Conservation (phyloP, 2,797 vertebrate species). For the Anableps anableps region DNA sequence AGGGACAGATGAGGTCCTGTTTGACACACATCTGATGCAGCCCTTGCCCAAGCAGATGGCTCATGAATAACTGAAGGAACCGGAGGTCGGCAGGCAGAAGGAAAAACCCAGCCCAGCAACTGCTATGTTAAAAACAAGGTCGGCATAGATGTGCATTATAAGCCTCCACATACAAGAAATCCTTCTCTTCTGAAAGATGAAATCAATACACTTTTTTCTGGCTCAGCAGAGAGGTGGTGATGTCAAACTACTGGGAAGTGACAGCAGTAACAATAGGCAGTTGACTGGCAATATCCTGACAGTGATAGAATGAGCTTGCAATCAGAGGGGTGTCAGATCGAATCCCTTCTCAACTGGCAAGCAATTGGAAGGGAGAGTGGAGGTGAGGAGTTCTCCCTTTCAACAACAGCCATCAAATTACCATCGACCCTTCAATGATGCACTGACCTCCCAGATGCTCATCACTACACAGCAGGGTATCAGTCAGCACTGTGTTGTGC, state of each 20-base stretch:
- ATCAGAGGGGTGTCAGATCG: conserved; percentile 65
- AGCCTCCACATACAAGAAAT: conserved; percentile 4
- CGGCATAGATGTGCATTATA: conserved; percentile 14
- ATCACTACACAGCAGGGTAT: conserved; percentile 17
- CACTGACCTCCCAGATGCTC: conserved; percentile 50
- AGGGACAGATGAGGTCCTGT: conserved; percentile 75
- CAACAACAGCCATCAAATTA: conserved; percentile 64
- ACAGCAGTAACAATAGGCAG: conserved; percentile 47
- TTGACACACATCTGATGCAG: conserved; percentile 77
- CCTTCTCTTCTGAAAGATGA: neutral
- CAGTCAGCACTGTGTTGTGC: conserved; percentile 28
- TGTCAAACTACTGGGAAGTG: conserved; percentile 40
- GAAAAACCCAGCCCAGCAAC: conserved; percentile 35
- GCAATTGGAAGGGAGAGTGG: conserved; percentile 57
- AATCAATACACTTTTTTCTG: conserved; percentile 28
- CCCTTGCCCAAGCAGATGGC: conserved; percentile 80
- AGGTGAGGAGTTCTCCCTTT: conserved; percentile 61
- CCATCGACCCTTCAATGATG: conserved; percentile 57
- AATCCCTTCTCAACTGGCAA: conserved; percentile 50
- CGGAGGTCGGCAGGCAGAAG: conserved; percentile 65
- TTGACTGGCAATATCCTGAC: conserved; percentile 37
- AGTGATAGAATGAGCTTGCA: conserved; percentile 51
- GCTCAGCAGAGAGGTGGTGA: conserved; percentile 17
- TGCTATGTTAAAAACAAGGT: conserved; percentile 12
- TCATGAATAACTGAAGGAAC: conserved; percentile 82